Evolutionary conservation across 2,888 invertebrate genomes (phyloP), one percentile per base, ranked within the genome.

Genomic region (Omphaloscelis lunosa): DNA sequence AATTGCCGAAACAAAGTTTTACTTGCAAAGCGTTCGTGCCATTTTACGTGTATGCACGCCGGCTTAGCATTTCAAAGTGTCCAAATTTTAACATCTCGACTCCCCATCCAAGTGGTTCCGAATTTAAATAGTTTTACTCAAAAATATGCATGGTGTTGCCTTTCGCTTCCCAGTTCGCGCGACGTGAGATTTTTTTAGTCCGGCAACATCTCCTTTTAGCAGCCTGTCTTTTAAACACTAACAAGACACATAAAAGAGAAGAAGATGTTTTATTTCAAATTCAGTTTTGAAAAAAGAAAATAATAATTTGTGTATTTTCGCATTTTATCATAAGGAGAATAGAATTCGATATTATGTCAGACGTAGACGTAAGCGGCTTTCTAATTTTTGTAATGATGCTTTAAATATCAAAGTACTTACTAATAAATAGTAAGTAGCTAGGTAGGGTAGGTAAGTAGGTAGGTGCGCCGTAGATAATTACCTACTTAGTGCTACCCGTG

Each of bases 41-140:
- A 76, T 79, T 87, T 79, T 83, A 73, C 71, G 39, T 82, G 66
- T 53, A 66, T 78, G 63, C 72, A 74, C 51, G 75, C 72, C 39
- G 67, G 77, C 77, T 80, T 80, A 85, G 79, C 73, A 78, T 77
- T 85, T 81, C 58, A 74, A 78, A 85, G 73, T 85, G 82, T 88
- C 83, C 82, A 86, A 89, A 88, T 77, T 85, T 84, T 80, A 77
- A 85, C 82, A 78, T 83, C 88, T 80, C 82, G 67, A 79, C 82
- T 85, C 73, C 63, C 23, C 67, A 72, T 85, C 70, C 87, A 83
- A 88, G 87, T 85, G 78, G 80, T 83, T 82, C 77, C 76, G 79
- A 88, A 89, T 85, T 80, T 83, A 88, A 88, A 89, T 86, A 80
- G 82, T 80, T 82, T 82, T 75, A 9, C 72, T 56, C 70, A 78